A percentile compares a stretch with the other conserved stretches of the same genome.
Evolutionary conservation across 1,140 invertebrate genomes (phyloP).

Genomic region (Heliconius himera): DNA sequence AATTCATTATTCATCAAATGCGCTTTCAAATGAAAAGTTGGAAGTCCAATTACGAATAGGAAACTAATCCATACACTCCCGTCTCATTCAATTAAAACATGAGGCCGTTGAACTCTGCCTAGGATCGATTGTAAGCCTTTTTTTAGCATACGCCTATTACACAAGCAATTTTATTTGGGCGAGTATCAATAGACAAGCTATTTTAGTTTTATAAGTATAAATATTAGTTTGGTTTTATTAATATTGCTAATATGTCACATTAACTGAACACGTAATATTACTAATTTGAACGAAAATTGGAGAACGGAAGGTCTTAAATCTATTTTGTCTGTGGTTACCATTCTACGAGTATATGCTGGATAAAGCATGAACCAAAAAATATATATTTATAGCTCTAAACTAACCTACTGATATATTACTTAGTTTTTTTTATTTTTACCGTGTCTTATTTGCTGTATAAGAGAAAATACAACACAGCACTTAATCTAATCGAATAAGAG

Average conservation of each 20-base stretch:
- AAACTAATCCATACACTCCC: conserved; percentile 19
- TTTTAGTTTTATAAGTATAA: no score
- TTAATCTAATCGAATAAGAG: neutral
- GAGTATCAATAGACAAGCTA: neutral
- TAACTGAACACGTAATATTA: no score
- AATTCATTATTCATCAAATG: conserved; percentile 3
- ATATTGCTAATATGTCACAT: neutral
- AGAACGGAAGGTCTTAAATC: no score
- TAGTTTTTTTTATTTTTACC: no score
- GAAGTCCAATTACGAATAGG: conserved; percentile 16
- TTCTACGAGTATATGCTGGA: no score
- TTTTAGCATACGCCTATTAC: conserved; percentile 4
- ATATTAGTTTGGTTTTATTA: neutral
- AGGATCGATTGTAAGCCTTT: conserved; percentile 11
- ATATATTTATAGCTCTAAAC: no score
- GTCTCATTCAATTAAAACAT: conserved; percentile 24
- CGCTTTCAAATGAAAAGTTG: neutral
- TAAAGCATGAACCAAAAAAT: no score
- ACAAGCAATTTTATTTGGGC: neutral
- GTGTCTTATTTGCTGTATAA: neutral
- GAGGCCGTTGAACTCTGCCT: conserved; percentile 22
- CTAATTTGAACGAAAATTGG: no score
- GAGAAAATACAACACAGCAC: neutral
- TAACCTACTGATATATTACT: no score
- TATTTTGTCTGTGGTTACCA: no score